A percentile compares a stretch with the other conserved stretches of the same genome.
phyloP scores from a whole-genome alignment of 2,888 invertebrate genomes.

The Nemotelus pantherinus region DNA sequence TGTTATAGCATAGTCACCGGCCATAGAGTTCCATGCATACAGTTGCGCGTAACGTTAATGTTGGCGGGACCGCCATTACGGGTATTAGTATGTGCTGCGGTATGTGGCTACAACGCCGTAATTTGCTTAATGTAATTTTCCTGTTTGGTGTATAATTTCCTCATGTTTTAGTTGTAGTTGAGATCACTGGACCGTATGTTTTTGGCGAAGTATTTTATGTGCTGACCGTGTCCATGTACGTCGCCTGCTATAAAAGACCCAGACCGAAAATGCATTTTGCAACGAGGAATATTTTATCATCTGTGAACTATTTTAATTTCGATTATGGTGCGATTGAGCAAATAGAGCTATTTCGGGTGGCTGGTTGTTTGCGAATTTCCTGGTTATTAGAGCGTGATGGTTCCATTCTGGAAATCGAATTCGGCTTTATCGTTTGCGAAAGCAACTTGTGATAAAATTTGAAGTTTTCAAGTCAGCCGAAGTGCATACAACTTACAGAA shows the following conservation, averaged over 20 bases:
- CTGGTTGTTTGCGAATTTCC: not conserved
- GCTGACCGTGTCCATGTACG: not conserved
- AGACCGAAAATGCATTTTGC: constrained; percentile 10
- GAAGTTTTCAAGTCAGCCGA: too few species aligned
- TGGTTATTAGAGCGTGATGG: too few species aligned
- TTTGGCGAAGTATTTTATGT: constrained; percentile 11
- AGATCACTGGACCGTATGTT: constrained; percentile 40
- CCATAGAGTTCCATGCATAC: not conserved
- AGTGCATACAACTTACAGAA: too few species aligned
- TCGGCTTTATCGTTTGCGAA: not conserved
- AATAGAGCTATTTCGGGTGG: not conserved
- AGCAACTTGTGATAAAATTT: not conserved
- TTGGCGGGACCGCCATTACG: not conserved
- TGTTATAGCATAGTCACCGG: not conserved
- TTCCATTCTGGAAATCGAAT: too few species aligned
- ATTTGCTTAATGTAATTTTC: constrained; percentile 47
- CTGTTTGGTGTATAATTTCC: constrained; percentile 45
- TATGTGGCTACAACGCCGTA: constrained; percentile 32
- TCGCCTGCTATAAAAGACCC: too few species aligned
- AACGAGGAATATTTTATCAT: not conserved
- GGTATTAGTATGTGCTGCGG: constrained; percentile 33
- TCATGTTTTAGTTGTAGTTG: constrained; percentile 15
- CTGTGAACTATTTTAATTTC: constrained; percentile 6
- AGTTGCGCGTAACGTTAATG: not conserved
- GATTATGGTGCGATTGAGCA: constrained; percentile 14